Evolutionary conservation across 2,113 vertebrate genomes (phyloP).

Genomic region (Procavia capensis): DNA sequence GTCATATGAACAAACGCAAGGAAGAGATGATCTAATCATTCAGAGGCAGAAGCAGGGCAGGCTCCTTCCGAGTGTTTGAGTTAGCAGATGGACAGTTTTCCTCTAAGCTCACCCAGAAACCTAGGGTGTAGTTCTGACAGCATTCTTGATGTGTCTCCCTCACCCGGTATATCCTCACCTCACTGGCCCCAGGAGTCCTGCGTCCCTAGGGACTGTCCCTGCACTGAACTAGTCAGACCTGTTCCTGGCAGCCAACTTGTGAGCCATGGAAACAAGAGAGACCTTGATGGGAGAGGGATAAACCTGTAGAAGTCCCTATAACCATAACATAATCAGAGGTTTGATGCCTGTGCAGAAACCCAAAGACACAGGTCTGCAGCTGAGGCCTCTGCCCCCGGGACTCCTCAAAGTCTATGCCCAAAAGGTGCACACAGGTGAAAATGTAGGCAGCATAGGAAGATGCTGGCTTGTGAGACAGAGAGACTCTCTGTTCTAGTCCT

Average conservation of each 20-base stretch:
- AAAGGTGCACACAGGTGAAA: background rate
- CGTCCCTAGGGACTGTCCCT: background rate
- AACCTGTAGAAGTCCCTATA: background rate
- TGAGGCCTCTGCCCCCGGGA: background rate
- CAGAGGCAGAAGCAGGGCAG: background rate
- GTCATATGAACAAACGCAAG: background rate
- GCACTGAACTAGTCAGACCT: background rate
- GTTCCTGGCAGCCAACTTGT: background rate
- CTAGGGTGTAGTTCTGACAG: background rate
- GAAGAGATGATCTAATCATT: background rate
- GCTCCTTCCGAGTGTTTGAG: background rate
- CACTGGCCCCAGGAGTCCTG: background rate
- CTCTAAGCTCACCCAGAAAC: background rate
- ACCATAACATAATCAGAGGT: background rate
- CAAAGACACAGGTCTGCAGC: background rate
- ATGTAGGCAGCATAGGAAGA: background rate
- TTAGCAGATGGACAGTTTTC: background rate
- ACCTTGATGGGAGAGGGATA: background rate
- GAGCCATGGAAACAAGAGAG: background rate
- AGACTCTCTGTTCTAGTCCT: background rate
- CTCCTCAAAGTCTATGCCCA: background rate
- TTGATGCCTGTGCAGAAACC: background rate
- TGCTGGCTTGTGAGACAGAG: background rate
- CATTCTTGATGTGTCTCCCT: background rate
- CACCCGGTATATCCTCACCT: background rate